A percentile compares a stretch with the other conserved stretches of the same genome.
Conservation (phyloP, 2,888 invertebrate species). For the Agonopterix heracliana region DNA sequence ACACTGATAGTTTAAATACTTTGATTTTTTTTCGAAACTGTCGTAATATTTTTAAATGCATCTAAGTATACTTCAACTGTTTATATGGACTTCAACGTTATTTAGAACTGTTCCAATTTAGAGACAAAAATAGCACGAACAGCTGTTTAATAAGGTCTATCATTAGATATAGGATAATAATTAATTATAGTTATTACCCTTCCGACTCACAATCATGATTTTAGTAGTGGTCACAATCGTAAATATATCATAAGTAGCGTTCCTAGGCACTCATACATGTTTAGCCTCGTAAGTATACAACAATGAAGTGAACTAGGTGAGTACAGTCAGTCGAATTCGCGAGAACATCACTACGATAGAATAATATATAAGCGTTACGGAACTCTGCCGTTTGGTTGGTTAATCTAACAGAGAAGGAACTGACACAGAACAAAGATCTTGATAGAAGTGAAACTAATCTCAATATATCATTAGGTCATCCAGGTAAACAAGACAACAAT, state of each 20-base stretch:
- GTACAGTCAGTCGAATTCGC: constrained; percentile 44
- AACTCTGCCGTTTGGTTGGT: constrained; percentile 23
- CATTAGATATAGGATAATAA: constrained; percentile 52
- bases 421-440: constrained; percentile 1
- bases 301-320: constrained; percentile 32
- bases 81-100: constrained; percentile 48
- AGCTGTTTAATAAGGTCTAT: constrained; percentile 43
- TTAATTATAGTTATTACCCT: constrained; percentile 59
- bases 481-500: background rate
- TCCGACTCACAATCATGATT: constrained; percentile 70
- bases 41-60: constrained; percentile 47
- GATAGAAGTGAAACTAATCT: constrained; percentile 1
- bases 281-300: constrained; percentile 50
- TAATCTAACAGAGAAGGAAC: constrained; percentile 3
- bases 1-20: constrained; percentile 7
- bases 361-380: constrained; percentile 23
- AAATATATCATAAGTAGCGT: constrained; percentile 71
- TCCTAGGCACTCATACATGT: constrained; percentile 69
- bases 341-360: constrained; percentile 40
- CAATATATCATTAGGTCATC: background rate
- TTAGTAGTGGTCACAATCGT: constrained; percentile 62
- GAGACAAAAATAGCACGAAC: constrained; percentile 62
- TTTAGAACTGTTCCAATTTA: constrained; percentile 44
- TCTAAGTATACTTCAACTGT: constrained; percentile 40
- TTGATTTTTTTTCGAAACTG: constrained; percentile 11